Conservation (phyloP, 2,797 vertebrate species). For the Pipistrellus nathusii region DNA sequence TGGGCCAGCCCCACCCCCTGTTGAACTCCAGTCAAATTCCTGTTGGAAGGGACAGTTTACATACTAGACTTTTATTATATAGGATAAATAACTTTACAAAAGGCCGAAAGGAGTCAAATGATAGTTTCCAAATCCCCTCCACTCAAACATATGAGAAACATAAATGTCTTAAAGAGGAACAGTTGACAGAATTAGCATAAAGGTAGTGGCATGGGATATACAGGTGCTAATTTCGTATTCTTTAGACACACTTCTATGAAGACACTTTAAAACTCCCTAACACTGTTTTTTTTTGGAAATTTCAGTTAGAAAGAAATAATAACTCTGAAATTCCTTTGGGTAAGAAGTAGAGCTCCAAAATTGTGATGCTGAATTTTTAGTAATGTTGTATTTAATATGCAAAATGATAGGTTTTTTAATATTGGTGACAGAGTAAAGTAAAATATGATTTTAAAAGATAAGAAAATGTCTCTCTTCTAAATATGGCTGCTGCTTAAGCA, state of each 20-base stretch:
- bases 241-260: conserved; percentile 69
- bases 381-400: conserved; percentile 85
- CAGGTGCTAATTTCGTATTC: conserved; percentile 75
- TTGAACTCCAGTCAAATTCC: no score
- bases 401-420: conserved; percentile 85
- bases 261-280: conserved; percentile 60
- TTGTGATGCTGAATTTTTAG: conserved; percentile 86
- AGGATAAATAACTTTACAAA: conserved; percentile 43
- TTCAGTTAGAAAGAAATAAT: conserved; percentile 77
- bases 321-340: conserved; percentile 78
- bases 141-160: conserved; percentile 50
- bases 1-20: no score
- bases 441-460: conserved; percentile 85
- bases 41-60: no score
- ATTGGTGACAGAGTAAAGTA: conserved; percentile 79
- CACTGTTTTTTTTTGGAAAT: conserved; percentile 82
- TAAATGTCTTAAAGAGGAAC: conserved; percentile 64
- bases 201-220: conserved; percentile 38
- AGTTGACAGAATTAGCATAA: conserved; percentile 77
- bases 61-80: no score
- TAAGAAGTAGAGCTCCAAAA: conserved; percentile 74
- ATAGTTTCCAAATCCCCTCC: not conserved
- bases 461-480: conserved; percentile 84
- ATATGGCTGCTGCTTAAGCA: conserved; percentile 83
- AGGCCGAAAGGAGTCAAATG: not conserved